Evolutionary conservation across 2,113 vertebrate species (phyloP).

Genomic region (Cyprinodon variegatus): DNA sequence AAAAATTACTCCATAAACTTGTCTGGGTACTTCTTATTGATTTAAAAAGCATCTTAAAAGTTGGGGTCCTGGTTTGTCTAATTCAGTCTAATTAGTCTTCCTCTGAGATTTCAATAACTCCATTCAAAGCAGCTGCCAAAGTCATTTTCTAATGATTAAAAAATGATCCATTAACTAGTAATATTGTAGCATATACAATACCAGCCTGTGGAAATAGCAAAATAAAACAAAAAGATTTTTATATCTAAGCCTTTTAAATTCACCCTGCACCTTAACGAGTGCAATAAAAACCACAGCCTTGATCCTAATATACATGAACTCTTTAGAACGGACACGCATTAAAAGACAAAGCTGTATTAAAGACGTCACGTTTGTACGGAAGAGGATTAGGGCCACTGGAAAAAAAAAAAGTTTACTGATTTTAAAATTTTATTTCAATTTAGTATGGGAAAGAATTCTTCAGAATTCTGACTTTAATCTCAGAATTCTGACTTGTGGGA

Average conservation of each 20-base stretch:
- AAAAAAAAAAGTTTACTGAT: no score
- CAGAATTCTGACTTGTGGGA: no score
- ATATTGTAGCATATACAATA: not conserved
- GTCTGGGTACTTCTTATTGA: not conserved
- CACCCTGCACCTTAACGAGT: not conserved
- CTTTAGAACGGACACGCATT: not conserved
- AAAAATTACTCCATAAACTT: no score
- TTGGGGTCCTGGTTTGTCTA: not conserved
- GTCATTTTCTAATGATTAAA: not conserved
- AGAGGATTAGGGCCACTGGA: no score
- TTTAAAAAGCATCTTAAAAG: not conserved
- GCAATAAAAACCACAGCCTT: not conserved
- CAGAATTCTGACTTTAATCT: no score
- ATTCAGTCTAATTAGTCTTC: not conserved
- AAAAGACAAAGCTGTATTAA: not conserved
- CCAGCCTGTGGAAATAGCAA: not conserved
- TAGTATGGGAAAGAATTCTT: no score
- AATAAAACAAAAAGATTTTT: not conserved
- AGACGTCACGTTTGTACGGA: no score
- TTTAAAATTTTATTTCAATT: no score
- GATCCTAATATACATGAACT: not conserved
- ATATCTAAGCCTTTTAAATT: no score
- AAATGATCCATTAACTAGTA: not conserved
- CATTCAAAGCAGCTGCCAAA: not conserved
- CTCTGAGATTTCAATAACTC: not conserved